Evolutionary conservation across 2,113 vertebrate species (phyloP), one percentile per base, ranked within the genome.

Genomic region (Saccopteryx leptura): DNA sequence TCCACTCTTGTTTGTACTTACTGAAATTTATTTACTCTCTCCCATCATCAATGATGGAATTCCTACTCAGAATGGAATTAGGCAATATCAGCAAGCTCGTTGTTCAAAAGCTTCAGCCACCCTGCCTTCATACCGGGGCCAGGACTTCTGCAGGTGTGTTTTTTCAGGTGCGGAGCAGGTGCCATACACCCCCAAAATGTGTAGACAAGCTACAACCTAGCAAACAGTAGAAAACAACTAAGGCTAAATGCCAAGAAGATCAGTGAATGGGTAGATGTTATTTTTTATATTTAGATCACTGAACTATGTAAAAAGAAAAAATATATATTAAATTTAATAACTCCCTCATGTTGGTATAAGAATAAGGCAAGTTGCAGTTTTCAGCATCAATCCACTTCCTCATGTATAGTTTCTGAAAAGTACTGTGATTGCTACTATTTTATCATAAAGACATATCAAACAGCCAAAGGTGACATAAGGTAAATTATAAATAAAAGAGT

Each of bases 21-120:
- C 81, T 86, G 90, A 94, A 97, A 96, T 92, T 97, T 96, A 98
- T 97, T 97, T 98, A 97, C 97, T 95, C 81, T 96, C 66, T 88
- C 81, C n/a, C 82, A 72, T 80, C 93, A 96, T 97, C 95, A 96
- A 80, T 97, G 96, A 97, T 6, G 14, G 84, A 83, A n/a, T 82
- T n/a, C 54, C 63, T 95, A 58, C 95, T 96, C 60, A 92, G 88
- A 96, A 93, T 94, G 81, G 56, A 50, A 66, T 52, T 18, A 12
- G n/a, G 39, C 68, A 23, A 63, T 46, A 68, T 93, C 93, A 14
- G 68, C 26, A 78, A 88, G 48, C 52, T 82, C 24, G 23, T 15
- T 23, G 60, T 60, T 95, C 33, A 9, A 68, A 97, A 76, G 90
- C 74, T 69, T 24, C 1, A 81, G 52, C 66, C 93, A 66, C 61